Conservation (phyloP, 2,113 vertebrate species). For the Periophthalmus modestus region DNA sequence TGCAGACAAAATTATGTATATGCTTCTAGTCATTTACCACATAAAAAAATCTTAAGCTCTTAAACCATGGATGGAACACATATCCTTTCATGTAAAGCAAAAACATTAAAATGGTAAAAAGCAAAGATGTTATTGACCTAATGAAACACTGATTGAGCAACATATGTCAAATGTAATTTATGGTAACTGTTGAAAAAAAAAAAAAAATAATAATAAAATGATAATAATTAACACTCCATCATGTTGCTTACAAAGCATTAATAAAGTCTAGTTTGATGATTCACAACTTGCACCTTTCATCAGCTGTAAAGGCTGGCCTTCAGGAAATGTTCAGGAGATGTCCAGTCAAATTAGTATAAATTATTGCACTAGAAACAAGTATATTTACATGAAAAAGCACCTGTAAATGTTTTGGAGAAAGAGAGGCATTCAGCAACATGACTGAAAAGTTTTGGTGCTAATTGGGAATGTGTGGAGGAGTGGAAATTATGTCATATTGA, state of each 20-base stretch:
- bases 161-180: slow-evolving; percentile 10
- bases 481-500: slow-evolving; percentile 25
- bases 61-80: neutral
- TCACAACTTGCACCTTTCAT: slow-evolving; percentile 37
- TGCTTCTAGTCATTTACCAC: neutral
- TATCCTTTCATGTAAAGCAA: no score
- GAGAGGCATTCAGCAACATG: slow-evolving; percentile 11
- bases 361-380: slow-evolving; percentile 73
- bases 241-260: slow-evolving; percentile 30
- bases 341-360: slow-evolving; percentile 66
- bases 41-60: neutral
- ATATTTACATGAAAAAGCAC: slow-evolving; percentile 42
- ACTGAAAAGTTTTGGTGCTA: slow-evolving; percentile 18
- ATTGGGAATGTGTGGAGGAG: slow-evolving; percentile 35
- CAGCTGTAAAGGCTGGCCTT: slow-evolving; percentile 37
- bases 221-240: slow-evolving; percentile 31
- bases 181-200: slow-evolving; percentile 14
- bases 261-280: slow-evolving; percentile 29
- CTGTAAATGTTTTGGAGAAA: slow-evolving; percentile 23
- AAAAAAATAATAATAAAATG: slow-evolving; percentile 15
- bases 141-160: slow-evolving; percentile 1
- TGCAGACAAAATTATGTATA: no score
- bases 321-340: slow-evolving; percentile 41
- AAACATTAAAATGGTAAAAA: no score
- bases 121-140: no score